A percentile compares a stretch with the other conserved stretches of the same genome.
These are phyloP conservation scores for Halyomorpha halys DNA, from an alignment of 1,140 invertebrate genomes.

Conservation along the genomic window DNA sequence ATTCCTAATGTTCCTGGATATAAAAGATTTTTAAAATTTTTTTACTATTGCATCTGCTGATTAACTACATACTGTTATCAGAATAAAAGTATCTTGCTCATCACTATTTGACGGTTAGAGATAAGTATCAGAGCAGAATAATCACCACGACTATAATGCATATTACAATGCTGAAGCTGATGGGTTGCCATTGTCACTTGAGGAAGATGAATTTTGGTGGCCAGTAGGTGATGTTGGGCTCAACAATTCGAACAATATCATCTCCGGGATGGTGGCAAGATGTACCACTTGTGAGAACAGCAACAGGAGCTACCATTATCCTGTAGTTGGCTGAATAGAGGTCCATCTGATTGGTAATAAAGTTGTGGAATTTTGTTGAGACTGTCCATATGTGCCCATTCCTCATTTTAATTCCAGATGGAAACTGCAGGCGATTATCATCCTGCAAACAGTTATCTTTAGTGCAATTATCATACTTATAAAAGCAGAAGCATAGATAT, in stretches of 20 bases:
- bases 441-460: conserved; percentile 26
- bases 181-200: not conserved
- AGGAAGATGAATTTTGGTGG: conserved; percentile 1
- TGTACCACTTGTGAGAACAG: conserved; percentile 26
- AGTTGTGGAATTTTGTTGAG: conserved; percentile 30
- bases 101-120: too few species aligned
- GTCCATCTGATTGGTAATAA: conserved; percentile 17
- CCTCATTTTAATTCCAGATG: conserved; percentile 29
- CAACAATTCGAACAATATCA: not conserved
- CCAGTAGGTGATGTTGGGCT: not conserved
- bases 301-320: conserved; percentile 26
- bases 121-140: not conserved
- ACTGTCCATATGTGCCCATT: conserved; percentile 28
- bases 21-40: too few species aligned
- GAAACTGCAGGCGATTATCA: conserved; percentile 30
- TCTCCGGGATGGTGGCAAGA: conserved; percentile 20
- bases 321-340: conserved; percentile 27
- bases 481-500: too few species aligned
- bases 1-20: too few species aligned
- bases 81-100: too few species aligned
- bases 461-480: too few species aligned
- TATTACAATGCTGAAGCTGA: conserved; percentile 2
- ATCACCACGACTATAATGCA: not conserved
- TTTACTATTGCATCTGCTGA: too few species aligned
- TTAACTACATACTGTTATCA: too few species aligned